These are phyloP conservation scores for Pseudolaguvia tuberculata DNA, from an alignment of 2,113 vertebrate genomes.

Conservation along the genomic window DNA sequence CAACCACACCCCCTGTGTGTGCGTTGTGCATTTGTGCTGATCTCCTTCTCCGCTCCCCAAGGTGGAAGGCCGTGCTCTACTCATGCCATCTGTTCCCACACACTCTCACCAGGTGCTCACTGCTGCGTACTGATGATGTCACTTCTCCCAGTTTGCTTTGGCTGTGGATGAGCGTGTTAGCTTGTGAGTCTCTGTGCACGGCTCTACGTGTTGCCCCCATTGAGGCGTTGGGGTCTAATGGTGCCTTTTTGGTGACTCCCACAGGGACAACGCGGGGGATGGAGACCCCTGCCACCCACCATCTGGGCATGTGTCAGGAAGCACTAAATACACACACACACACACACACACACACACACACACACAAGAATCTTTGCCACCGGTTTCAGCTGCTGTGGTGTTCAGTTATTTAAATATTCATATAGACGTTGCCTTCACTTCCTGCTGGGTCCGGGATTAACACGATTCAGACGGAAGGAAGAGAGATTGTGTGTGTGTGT, in stretches of 20 bases:
- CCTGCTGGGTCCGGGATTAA: slow-evolving; percentile 66
- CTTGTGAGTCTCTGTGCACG: neutral
- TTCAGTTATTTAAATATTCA: slow-evolving; percentile 73
- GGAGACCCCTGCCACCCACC: slow-evolving; percentile 62
- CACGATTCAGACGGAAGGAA: slow-evolving; percentile 15
- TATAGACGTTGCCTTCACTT: slow-evolving; percentile 67
- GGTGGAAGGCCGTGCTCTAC: slow-evolving; percentile 26
- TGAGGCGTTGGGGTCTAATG: slow-evolving; percentile 38
- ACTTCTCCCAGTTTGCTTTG: slow-evolving; percentile 28
- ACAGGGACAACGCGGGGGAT: slow-evolving; percentile 43
- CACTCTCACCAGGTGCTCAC: slow-evolving; percentile 13
- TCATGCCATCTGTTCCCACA: slow-evolving; percentile 35
- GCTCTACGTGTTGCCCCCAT: neutral
- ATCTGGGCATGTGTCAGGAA: slow-evolving; percentile 68
- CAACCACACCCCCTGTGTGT: neutral
- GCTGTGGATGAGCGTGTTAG: neutral
- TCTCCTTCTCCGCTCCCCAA: slow-evolving; percentile 10
- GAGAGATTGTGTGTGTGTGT: slow-evolving; percentile 47
- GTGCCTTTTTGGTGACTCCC: slow-evolving; percentile 58
- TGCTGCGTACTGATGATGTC: slow-evolving; percentile 23
- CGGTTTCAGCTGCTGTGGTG: slow-evolving; percentile 39
- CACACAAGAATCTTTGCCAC: neutral
- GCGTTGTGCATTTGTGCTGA: neutral
- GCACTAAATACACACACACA: slow-evolving; percentile 10
- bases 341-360: neutral